Base-by-base conservation (phyloP, 2,113 vertebrate genomes). In the Alligator mississippiensis region DNA sequence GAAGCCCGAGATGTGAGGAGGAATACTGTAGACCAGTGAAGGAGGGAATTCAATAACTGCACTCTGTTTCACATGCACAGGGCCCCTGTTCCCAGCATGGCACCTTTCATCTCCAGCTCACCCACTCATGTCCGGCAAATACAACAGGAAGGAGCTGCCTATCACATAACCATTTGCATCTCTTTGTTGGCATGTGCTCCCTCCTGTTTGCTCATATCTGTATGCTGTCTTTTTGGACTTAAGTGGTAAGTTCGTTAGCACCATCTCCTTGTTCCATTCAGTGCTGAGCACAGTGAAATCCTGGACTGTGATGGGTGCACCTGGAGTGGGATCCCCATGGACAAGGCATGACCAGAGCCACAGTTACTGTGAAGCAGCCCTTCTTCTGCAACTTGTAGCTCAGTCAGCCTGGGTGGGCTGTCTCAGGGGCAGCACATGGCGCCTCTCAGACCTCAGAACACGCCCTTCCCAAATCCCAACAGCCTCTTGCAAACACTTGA, bases 121-220 rank as follows among this genome's bases (percentile, higher is more conserved):
- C 3, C 0, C 8, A 54, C 28, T 16, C 14, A n/a, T 25, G 18
- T 0, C 3, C 60, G 7, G 82, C n/a, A 11, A 7, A 59, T 0
- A 30, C 30, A 70, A 22, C 61, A 72, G 14, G 24, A 0, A 8
- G 28, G 77, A 84, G 27, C 62, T 22, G 4, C 60, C 61, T 16
- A 15, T 27, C 4, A 3, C 30, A 7, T 1, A 4, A 15, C 19
- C 85, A 11, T 11, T 9, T 3, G 14, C 11, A 78, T 87, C 89
- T 95, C 94, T 87, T 75, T 66, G 64, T 17, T 66, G 28, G 21
- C 18, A n/a, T n/a, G 64, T 17, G 15, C 16, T 68, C 64, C 16
- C 4, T 8, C 5, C 64, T 30, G 64, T 15, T 28, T 30, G 64
- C 28, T 27, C 18, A n/a, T 9, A 30, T 18, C 16, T 62, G 8